These are phyloP conservation scores for Yponomeuta malinellus DNA, from an alignment of 2,888 invertebrate genomes.

Conservation along the genomic window DNA sequence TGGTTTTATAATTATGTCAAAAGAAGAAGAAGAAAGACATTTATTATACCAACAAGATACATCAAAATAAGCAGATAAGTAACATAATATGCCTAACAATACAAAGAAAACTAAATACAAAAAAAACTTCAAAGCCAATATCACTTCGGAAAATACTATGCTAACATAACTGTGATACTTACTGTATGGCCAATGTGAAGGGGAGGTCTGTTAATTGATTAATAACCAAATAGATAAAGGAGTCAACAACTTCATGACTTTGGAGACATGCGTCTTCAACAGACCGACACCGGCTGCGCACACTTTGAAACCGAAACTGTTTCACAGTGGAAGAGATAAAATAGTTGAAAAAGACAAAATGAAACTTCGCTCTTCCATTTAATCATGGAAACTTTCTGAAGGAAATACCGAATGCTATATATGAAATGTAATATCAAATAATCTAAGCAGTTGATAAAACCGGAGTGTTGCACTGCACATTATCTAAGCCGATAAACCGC, in stretches of 20 bases:
- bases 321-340: not conserved
- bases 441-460: not conserved
- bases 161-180: not conserved
- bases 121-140: no score
- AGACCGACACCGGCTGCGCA: no score
- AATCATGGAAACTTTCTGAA: no score
- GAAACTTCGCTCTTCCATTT: no score
- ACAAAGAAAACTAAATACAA: no score
- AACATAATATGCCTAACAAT: no score
- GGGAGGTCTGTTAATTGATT: not conserved
- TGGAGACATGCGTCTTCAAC: not conserved
- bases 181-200: not conserved
- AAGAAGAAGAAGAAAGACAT: no score
- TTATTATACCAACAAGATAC: no score
- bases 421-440: not conserved
- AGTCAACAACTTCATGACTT: not conserved
- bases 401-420: not conserved
- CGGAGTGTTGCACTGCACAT: not conserved
- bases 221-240: conserved; percentile 2
- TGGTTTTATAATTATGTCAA: no score
- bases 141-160: no score
- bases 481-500: not conserved
- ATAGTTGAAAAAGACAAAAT: not conserved
- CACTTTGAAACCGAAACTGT: not conserved
- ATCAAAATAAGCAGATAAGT: no score